Evolutionary conservation across 2,113 vertebrate species (phyloP).

Genomic region (Vulpes lagopus): DNA sequence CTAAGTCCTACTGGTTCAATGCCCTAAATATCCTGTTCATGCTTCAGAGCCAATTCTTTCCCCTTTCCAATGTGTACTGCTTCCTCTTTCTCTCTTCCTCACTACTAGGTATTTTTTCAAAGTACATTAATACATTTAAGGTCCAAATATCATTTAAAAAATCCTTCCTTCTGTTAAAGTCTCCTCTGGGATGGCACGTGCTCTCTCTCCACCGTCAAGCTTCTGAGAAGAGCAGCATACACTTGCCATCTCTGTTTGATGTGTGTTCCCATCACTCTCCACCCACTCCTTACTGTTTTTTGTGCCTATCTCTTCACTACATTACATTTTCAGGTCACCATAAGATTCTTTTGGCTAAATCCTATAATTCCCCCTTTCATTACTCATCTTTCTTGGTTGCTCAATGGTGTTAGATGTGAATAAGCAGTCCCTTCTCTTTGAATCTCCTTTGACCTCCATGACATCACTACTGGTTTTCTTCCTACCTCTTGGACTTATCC

Average conservation of each 20-base stretch:
- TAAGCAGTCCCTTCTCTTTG: background rate
- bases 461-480: background rate
- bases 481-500: background rate
- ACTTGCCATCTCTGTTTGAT: background rate
- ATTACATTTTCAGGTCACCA: background rate
- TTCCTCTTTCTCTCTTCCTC: background rate
- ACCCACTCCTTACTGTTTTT: too few relatives aligned
- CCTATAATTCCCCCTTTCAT: rapidly evolving
- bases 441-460: background rate
- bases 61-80: rapidly evolving
- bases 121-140: background rate
- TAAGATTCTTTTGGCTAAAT: background rate
- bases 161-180: background rate
- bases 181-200: background rate
- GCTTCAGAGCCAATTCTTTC: background rate
- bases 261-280: background rate
- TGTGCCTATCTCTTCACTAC: background rate
- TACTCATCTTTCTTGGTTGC: background rate
- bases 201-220: background rate
- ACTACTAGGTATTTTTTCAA: background rate
- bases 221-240: background rate
- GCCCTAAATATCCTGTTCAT: background rate
- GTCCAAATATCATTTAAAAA: background rate
- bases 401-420: too few relatives aligned
- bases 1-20: background rate